Conservation (phyloP, 2,113 vertebrate species). For the Ellobius talpinus region DNA sequence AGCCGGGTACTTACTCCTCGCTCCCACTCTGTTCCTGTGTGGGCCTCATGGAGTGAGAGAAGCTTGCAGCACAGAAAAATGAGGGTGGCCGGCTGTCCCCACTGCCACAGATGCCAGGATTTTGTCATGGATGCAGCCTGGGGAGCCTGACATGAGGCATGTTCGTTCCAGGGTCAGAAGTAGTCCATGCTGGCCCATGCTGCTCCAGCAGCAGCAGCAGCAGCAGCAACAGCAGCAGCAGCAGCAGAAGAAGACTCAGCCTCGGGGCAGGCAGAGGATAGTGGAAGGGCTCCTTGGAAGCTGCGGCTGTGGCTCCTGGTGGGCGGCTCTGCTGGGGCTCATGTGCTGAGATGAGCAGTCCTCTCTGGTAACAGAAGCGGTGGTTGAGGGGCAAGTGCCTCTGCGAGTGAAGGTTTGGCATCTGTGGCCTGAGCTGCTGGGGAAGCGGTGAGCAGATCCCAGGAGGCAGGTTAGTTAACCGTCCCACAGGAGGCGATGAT, state of each 20-base stretch:
- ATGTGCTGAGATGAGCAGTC: neutral
- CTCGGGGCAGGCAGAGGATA: rapidly evolving
- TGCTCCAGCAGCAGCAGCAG: neutral
- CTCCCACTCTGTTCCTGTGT: neutral
- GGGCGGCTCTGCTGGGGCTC: rapidly evolving
- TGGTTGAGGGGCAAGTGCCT: neutral
- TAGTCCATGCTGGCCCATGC: rapidly evolving
- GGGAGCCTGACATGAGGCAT: rapidly evolving
- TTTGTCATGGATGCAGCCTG: neutral
- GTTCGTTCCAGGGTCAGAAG: rapidly evolving
- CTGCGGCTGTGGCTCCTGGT: rapidly evolving
- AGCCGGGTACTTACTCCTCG: neutral
- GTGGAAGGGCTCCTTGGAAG: neutral
- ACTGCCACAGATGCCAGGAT: rapidly evolving
- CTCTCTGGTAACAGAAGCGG: neutral
- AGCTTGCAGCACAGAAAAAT: rapidly evolving
- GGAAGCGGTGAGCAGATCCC: neutral
- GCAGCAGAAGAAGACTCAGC: too few species aligned
- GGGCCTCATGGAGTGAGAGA: rapidly evolving
- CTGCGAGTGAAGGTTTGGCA: neutral
- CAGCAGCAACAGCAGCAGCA: neutral
- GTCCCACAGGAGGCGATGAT: rapidly evolving
- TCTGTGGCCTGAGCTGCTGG: neutral
- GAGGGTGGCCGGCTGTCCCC: rapidly evolving
- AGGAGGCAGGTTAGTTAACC: rapidly evolving